phyloP scores from a whole-genome alignment of 92 coral and sea anemone genomes.

The Porites evermanni region DNA sequence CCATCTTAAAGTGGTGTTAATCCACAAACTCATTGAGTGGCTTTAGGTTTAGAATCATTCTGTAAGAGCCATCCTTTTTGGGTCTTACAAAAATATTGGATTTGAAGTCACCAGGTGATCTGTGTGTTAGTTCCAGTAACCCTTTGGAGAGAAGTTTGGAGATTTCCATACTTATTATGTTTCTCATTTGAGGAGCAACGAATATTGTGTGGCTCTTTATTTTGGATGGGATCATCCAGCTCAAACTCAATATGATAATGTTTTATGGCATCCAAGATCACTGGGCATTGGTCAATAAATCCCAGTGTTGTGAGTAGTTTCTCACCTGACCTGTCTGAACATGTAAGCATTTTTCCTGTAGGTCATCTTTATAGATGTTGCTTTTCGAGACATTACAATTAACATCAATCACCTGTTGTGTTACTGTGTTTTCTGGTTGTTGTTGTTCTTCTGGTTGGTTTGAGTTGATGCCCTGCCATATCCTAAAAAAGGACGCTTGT shows the following conservation, averaged over 20 bases:
- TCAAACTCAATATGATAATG: not conserved
- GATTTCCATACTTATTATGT: no score
- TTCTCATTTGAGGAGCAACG: no score
- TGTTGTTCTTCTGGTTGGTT: not conserved
- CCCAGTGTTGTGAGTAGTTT: not conserved
- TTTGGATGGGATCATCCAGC: no score
- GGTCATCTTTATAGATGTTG: not conserved
- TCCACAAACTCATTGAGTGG: no score
- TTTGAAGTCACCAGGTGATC: no score
- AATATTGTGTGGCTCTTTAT: no score
- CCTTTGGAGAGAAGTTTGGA: no score
- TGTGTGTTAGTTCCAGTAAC: no score
- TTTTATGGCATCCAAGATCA: constrained; percentile 27
- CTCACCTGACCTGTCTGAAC: constrained; percentile 32
- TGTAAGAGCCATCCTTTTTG: no score
- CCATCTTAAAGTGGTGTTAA: no score
- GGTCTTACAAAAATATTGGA: no score
- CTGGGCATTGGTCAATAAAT: constrained; percentile 24
- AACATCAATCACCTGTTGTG: not conserved
- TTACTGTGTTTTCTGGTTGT: constrained; percentile 8
- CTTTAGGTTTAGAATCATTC: no score
- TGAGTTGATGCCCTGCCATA: constrained; percentile 47
- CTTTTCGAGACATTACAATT: not conserved
- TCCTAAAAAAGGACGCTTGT: constrained; percentile 39
- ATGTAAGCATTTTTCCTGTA: not conserved